Evolutionary conservation across 2,888 invertebrate genomes (phyloP).

Genomic region (Theretra japonica): DNA sequence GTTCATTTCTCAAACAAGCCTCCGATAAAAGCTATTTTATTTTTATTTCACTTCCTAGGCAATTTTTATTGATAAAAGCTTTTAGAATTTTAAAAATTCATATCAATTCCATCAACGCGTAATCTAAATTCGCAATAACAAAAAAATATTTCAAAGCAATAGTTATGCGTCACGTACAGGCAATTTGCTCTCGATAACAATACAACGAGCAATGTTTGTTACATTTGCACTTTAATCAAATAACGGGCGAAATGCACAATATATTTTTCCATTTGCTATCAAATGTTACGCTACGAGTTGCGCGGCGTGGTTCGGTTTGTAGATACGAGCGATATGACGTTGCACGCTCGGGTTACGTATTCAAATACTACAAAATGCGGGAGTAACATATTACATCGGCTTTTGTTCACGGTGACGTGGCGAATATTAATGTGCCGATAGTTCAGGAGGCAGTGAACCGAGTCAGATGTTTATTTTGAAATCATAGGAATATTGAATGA

Average conservation of each 20-base stretch:
- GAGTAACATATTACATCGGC: background rate
- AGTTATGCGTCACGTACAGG: background rate
- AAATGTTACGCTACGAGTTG: background rate
- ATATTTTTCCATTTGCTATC: constrained; percentile 21
- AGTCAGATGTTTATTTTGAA: too few species aligned
- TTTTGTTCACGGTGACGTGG: background rate
- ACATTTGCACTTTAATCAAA: constrained; percentile 16
- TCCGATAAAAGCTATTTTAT: too few species aligned
- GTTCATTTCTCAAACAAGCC: too few species aligned
- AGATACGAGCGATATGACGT: background rate
- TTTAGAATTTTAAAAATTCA: background rate
- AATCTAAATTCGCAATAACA: background rate
- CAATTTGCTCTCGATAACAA: background rate
- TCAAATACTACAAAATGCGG: background rate
- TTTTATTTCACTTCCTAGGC: too few species aligned
- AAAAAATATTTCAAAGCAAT: constrained; percentile 1
- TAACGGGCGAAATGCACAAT: background rate
- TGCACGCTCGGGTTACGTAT: background rate
- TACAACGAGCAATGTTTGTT: constrained; percentile 1
- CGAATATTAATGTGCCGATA: background rate
- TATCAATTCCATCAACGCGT: background rate
- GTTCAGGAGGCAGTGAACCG: background rate
- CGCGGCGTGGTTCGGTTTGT: background rate
- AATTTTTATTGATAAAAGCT: too few species aligned
- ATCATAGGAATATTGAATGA: too few species aligned